Evolutionary conservation across 2,113 vertebrate genomes (phyloP), one percentile per base, ranked within the genome.

Genomic region (Callipepla californica): DNA sequence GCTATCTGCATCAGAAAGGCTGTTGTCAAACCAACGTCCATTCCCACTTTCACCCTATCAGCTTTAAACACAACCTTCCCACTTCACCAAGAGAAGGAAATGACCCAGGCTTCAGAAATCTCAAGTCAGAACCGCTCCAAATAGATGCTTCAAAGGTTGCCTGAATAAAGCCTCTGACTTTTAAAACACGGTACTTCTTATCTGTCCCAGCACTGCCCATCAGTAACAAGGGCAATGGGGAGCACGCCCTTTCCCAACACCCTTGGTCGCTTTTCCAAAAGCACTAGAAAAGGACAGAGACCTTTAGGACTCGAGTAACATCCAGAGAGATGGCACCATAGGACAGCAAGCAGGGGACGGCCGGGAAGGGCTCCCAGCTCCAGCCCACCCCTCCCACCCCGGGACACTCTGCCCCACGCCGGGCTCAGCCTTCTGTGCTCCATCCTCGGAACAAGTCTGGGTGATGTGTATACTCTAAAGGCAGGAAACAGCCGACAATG

Each of bases 141-240:
- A 78, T 0, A 63, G 34, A 23, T 76, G 61, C 42, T 62, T 32
- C 28, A 72, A 53, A 42, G 63, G 23, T 50, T 74, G 81, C 20
- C 9, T 53, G 61, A 79, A 32, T 0, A 0, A 68, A 66, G 44
- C 44, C 72, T 22, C 4, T 9, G n/a, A 73, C 38, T 51, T 59
- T 51, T 3, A 13, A 32, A 11, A 3, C 19, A 68, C 23, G 0
- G 8, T 7, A 15, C 8, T 20, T 25, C 0, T 14, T 2, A 5
- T 0, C 0, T 8, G 6, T 36, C 44, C 23, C 74, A 65, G 34
- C 6, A 18, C 16, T 28, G 63, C 34, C 67, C 53, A 11, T n/a
- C n/a, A 61, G 58, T 0, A 15, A 13, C 34, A 79, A 15, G 1
- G 16, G 73, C 66, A 61, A 28, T 7, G 6, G 11, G 65, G 47